A percentile compares a stretch with the other conserved stretches of the same genome.
Conservation (phyloP, 2,888 invertebrate species). For the Arrhopalites spinosus region DNA sequence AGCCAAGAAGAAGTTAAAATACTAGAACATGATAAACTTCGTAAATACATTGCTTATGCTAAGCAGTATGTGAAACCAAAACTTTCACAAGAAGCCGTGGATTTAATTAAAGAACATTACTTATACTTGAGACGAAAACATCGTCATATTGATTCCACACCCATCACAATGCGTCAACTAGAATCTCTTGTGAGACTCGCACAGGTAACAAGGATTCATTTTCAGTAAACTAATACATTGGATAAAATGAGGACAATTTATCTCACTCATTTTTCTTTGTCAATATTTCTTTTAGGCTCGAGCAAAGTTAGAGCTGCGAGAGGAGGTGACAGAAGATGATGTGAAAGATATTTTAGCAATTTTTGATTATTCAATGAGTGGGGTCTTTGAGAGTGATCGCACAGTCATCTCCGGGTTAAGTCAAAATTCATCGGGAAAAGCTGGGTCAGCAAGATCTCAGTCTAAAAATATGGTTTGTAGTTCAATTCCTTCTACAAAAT, state of each 20-base stretch:
- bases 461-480: constrained; percentile 65
- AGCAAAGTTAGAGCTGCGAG: constrained; percentile 83
- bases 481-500: background rate
- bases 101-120: constrained; percentile 77
- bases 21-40: constrained; percentile 75
- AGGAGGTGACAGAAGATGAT: constrained; percentile 77
- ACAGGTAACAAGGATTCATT: constrained; percentile 64
- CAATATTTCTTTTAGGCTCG: constrained; percentile 68
- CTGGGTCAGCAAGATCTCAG: constrained; percentile 14
- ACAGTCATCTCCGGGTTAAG: constrained; percentile 57
- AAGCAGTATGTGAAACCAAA: constrained; percentile 83
- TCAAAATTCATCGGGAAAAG: constrained; percentile 11
- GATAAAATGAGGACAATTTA: background rate
- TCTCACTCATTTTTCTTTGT: background rate
- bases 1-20: constrained; percentile 68
- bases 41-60: constrained; percentile 92
- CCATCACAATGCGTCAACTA: constrained; percentile 84
- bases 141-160: constrained; percentile 71
- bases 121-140: constrained; percentile 73
- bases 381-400: constrained; percentile 74
- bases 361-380: constrained; percentile 77
- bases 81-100: constrained; percentile 73
- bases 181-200: constrained; percentile 86
- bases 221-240: background rate
- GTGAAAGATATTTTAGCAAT: constrained; percentile 85